Base-by-base conservation (phyloP, 1,140 invertebrate species). In the Penaeus japonicus region DNA sequence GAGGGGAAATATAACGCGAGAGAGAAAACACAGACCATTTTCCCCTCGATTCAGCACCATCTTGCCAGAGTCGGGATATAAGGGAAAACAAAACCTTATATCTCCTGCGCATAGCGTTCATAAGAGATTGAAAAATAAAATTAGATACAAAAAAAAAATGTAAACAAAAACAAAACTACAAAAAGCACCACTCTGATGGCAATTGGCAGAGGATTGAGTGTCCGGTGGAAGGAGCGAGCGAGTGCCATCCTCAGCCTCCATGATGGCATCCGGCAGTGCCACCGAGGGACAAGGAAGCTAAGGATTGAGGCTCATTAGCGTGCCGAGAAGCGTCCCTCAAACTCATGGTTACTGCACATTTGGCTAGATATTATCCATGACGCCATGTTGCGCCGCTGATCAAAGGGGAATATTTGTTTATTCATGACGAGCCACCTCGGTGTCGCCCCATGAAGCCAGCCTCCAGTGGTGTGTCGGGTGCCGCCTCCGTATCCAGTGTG, bases 401-500 rank as follows among this genome's bases (percentile, higher is more conserved):
- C 55, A 54, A 62, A 65, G 84, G 54, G 30, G 84, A 73, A 86
- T 54, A 86, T 86, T 85, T 86, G 84, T 86, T 65, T 86, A 79
- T 79, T 86, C 75, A 86, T 79, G 80, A n/a, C 24, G 86, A 53
- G 79, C 35, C 35, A 39, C 35, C 35, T 39, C 35, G 35, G 53
- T 18, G 53, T 59, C 70, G 80, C 27, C 86, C 86, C 62, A 77
- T 88, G 86, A 57, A 79, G 83, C 62, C 75, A 86, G 75, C 73
- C 84, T 85, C 83, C 83, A 54, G 65, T 75, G 83, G 83, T 77
- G 83, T 86, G 30, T 77, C 39, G 32, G 84, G 84, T 86, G 84
- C 84, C 84, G 84, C 84, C 84, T 86, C 84, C 84, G 57, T 73
- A 57, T 77, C 84, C 22, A 79, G 84, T 79, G 84, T 79, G 84